phyloP scores from a whole-genome alignment of 2,888 invertebrate genomes.

The Amphipyra tragopoginis region DNA sequence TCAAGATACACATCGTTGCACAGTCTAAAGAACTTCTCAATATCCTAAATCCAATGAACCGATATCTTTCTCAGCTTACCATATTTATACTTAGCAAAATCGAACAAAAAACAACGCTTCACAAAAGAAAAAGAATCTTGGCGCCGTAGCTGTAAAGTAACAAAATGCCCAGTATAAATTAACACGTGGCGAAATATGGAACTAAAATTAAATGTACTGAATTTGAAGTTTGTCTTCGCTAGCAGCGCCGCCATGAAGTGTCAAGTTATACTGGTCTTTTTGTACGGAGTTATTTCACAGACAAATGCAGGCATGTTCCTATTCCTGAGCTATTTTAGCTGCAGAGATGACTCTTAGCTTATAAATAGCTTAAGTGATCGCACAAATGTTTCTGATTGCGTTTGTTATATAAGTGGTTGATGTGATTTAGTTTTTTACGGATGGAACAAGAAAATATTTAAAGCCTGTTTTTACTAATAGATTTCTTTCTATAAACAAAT shows the following conservation, averaged over 20 bases:
- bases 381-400: slow-evolving; percentile 46
- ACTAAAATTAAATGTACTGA: slow-evolving; percentile 11
- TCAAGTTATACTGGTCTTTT: slow-evolving; percentile 3
- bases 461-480: too few relatives aligned
- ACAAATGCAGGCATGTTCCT: slow-evolving; percentile 48
- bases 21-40: not conserved
- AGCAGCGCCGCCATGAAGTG: slow-evolving; percentile 4
- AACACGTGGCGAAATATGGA: not conserved
- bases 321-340: slow-evolving; percentile 46
- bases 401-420: slow-evolving; percentile 20
- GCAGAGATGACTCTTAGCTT: slow-evolving; percentile 46
- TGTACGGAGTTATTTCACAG: slow-evolving; percentile 46
- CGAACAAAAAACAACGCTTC: slow-evolving; percentile 26
- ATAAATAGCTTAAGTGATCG: slow-evolving; percentile 52
- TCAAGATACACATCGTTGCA: too few relatives aligned
- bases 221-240: not conserved
- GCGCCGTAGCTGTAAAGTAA: slow-evolving; percentile 44
- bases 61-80: not conserved
- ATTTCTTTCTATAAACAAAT: not conserved
- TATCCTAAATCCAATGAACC: slow-evolving; percentile 14
- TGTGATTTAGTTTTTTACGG: not conserved
- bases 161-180: not conserved
- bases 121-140: slow-evolving; percentile 34
- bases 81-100: slow-evolving; percentile 38
- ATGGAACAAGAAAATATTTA: not conserved